These are phyloP conservation scores for Argentina silus DNA, from an alignment of 2,797 vertebrate genomes.

Conservation along the genomic window DNA sequence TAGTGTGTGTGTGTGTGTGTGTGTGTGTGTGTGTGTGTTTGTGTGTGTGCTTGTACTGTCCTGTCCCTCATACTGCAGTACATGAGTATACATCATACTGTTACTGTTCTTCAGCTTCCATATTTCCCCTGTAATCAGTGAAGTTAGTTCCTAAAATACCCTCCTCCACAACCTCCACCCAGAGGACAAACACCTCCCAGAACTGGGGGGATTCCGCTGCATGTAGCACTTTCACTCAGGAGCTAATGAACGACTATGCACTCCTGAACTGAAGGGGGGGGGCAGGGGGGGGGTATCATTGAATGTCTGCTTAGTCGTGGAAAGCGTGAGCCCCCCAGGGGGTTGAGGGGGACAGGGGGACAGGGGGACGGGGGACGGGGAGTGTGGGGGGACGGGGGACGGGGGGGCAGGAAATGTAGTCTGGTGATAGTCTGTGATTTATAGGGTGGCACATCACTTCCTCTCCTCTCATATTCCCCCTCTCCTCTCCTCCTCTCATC, in stretches of 20 bases:
- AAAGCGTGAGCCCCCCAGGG: constrained; percentile 56
- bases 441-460: constrained; percentile 47
- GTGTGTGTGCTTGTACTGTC: constrained; percentile 7
- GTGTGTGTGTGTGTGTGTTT: neutral
- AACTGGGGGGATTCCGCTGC: constrained; percentile 59
- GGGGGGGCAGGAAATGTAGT: constrained; percentile 72
- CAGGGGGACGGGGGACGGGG: neutral
- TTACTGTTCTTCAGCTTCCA: neutral
- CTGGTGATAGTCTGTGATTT: constrained; percentile 58
- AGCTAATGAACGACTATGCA: constrained; percentile 55
- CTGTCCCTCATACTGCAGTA: no score
- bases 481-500: constrained; percentile 24
- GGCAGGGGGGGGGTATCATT: constrained; percentile 61
- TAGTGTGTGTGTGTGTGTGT: neutral
- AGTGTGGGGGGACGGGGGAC: neutral
- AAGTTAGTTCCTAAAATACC: constrained; percentile 62
- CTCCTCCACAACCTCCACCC: constrained; percentile 53
- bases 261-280: constrained; percentile 37
- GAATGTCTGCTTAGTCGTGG: constrained; percentile 77
- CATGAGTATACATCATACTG: no score
- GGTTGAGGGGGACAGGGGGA: no score
- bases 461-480: constrained; percentile 21
- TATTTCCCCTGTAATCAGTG: constrained; percentile 61
- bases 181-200: constrained; percentile 68
- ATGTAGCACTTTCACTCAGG: constrained; percentile 58